These are phyloP conservation scores for Azemiops feae DNA, from an alignment of 2,113 vertebrate genomes.

Conservation along the genomic window DNA sequence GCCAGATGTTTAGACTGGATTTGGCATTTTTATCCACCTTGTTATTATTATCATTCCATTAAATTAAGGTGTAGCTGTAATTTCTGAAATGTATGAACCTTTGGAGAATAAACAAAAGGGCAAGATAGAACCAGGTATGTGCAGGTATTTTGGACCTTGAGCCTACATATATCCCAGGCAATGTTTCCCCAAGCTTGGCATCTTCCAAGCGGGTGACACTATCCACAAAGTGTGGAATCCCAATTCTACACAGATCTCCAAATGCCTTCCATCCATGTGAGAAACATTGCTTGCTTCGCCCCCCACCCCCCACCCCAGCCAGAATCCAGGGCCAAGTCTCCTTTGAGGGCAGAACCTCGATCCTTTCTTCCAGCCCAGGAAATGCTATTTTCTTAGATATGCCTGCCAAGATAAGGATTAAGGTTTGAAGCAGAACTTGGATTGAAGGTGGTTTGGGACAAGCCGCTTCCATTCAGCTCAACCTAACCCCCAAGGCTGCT, in stretches of 20 bases:
- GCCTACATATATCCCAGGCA: background rate
- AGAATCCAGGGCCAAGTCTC: background rate
- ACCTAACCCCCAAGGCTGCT: background rate
- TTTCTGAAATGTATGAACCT: too few species aligned
- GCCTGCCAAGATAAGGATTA: background rate
- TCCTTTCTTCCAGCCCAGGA: background rate
- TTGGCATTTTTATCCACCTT: too few species aligned
- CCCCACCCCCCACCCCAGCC: background rate
- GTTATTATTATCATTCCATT: too few species aligned
- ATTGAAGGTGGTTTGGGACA: background rate
- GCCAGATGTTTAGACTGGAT: background rate
- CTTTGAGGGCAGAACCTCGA: too few species aligned
- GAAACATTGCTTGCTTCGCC: background rate
- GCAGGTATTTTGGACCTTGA: background rate
- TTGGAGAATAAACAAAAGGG: too few species aligned
- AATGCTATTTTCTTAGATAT: background rate
- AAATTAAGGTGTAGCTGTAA: too few species aligned
- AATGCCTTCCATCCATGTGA: background rate
- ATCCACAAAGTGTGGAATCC: background rate
- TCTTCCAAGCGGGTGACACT: background rate
- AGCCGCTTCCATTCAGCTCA: background rate
- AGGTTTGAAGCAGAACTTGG: background rate
- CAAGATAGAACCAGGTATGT: too few species aligned
- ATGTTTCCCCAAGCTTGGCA: background rate
- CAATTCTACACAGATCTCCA: background rate